Evolutionary conservation across 1,140 invertebrate genomes (phyloP), one percentile per base, ranked within the genome.

Genomic region (Trichonephila clavata): DNA sequence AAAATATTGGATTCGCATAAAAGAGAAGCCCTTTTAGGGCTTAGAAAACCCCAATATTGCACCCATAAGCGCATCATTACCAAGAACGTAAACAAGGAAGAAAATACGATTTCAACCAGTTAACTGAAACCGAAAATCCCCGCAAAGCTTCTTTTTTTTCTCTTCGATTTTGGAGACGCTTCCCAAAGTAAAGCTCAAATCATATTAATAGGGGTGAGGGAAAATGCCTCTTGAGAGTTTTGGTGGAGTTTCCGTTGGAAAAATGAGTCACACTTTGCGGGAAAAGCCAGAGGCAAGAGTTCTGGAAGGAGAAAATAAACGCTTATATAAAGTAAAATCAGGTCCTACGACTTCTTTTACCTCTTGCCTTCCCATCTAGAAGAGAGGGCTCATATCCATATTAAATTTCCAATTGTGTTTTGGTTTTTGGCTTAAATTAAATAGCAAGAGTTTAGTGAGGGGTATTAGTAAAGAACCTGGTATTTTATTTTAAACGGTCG

Each of bases 141-240:
- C 71, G 24, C 18, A 32, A 77, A 77, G 71, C 27, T 77, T 10
- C 71, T 14, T 32, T 32, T 77, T 77, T 77, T 77, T 77, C 0
- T 18, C 14, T 16, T 18, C 39, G 18, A 39, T 59, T 84, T 59
- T 50, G 10, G 50, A 50, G 50, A 50, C 81, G 50, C 71, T 32
- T 77, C 71, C 43, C 81, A 13, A 83, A 24, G 50, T 50, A 50
- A 50, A 50, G 14, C 71, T n/a, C 20, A 77, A 83, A 83, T 83
- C 81, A 57, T 83, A 83, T 83, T 83, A 83, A 83, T 83, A n/a
- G n/a, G 84, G 60, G 39, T 4, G 27, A 21, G 24, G 32, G 21
- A 88, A 71, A 21, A 32, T 63, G 32, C 63, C 86, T 16, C 86
- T n/a, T 27, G 86, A 88, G 86, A 88, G 27, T 86, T 60, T 86